Evolutionary conservation across 2,888 invertebrate genomes (phyloP).

Genomic region (Andrena camellia): DNA sequence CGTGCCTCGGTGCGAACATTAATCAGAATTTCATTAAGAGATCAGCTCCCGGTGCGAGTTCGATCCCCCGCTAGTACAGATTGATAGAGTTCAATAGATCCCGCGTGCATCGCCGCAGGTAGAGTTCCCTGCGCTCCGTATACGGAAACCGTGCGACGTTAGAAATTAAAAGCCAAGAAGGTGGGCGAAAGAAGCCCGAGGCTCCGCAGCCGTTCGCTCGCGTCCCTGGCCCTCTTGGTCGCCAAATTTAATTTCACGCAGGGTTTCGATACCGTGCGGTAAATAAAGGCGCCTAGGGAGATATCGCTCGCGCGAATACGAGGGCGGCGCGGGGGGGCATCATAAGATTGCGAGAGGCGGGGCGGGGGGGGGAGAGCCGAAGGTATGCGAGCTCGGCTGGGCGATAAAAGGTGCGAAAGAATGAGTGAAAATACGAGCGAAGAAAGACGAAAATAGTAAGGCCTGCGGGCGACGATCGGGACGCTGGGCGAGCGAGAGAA

Average conservation of each 20-base stretch:
- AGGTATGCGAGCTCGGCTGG: conserved; percentile 16
- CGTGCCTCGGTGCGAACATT: too few relatives aligned
- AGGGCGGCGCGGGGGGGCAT: neutral
- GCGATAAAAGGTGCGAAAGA: conserved; percentile 52
- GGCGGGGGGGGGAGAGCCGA: neutral
- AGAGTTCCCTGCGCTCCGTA: neutral
- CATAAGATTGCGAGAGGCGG: neutral
- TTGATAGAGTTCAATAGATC: too few relatives aligned
- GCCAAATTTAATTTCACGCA: conserved; percentile 69
- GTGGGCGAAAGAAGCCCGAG: conserved; percentile 42
- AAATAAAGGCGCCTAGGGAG: conserved; percentile 53
- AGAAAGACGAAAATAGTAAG: conserved; percentile 76
- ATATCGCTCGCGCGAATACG: conserved; percentile 33
- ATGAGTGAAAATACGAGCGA: conserved; percentile 70
- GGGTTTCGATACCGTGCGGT: conserved; percentile 55
- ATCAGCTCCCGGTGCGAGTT: too few relatives aligned
- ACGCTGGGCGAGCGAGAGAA: conserved; percentile 66
- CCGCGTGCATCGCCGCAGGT: too few relatives aligned
- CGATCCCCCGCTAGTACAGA: too few relatives aligned
- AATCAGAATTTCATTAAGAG: too few relatives aligned
- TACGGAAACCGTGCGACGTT: conserved; percentile 19
- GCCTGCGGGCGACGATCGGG: conserved; percentile 64
- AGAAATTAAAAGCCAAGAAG: conserved; percentile 6
- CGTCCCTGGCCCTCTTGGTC: conserved; percentile 61
- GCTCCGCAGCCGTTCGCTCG: conserved; percentile 24